Conservation (phyloP, 92 coral and sea anemone genomes). For the Porites rus region DNA sequence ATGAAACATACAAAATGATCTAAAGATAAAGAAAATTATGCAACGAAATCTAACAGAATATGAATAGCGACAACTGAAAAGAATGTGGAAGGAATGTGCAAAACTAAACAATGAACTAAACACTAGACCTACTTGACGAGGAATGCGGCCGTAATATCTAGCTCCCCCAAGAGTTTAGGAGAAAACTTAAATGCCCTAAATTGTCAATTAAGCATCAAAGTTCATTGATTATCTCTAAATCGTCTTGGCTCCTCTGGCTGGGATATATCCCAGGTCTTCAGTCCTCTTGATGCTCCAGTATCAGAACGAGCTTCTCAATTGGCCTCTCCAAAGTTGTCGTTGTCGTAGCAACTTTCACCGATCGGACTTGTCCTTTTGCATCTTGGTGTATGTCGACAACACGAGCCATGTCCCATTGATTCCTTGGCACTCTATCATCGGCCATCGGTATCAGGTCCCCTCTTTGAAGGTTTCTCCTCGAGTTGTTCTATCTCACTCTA, state of each 20-base stretch:
- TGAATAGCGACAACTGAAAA: no score
- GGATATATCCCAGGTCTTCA: neutral
- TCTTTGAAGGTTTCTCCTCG: neutral
- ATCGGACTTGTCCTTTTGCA: neutral
- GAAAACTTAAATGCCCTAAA: neutral
- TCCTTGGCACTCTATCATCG: neutral
- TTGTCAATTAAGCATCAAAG: no score
- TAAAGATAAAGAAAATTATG: no score
- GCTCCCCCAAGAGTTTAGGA: neutral
- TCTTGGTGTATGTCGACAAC: neutral
- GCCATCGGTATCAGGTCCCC: constrained; percentile 4
- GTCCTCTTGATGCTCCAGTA: neutral
- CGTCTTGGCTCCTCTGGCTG: constrained; percentile 8
- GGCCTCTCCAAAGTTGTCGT: neutral
- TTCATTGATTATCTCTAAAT: neutral
- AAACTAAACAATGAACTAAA: no score
- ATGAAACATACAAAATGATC: no score
- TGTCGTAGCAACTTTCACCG: neutral
- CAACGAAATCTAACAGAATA: no score
- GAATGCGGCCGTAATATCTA: neutral
- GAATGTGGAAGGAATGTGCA: no score
- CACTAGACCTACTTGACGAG: no score
- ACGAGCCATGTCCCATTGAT: neutral
- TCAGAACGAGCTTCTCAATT: neutral
- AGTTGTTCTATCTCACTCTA: neutral